Conservation (phyloP, 2,113 vertebrate species). For the Thomomys bottae region DNA sequence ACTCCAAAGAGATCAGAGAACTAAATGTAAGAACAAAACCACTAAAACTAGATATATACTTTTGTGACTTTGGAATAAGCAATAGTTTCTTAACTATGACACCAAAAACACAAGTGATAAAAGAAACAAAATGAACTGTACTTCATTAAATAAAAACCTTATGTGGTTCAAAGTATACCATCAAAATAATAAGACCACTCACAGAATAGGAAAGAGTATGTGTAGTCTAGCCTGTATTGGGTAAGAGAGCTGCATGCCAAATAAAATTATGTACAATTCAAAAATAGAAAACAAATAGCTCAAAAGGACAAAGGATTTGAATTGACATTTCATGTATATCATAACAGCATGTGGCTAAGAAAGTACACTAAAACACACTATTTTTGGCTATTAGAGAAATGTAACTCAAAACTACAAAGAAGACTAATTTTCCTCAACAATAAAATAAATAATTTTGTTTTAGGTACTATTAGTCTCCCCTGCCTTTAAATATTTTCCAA, state of each 20-base stretch:
- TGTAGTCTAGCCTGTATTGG: neutral
- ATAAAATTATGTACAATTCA: neutral
- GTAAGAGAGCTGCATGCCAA: neutral
- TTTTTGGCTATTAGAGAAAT: neutral
- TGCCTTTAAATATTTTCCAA: conserved; percentile 12
- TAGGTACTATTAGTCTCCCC: neutral
- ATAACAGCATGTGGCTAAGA: too few relatives aligned
- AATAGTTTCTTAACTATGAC: neutral
- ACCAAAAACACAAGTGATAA: neutral
- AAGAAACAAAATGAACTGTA: neutral
- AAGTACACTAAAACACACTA: too few relatives aligned
- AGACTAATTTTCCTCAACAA: neutral
- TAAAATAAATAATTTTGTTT: conserved; percentile 8
- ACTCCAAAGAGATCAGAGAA: conserved; percentile 14
- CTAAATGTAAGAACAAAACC: neutral
- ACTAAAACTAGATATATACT: neutral
- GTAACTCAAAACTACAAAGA: neutral
- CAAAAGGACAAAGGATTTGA: neutral
- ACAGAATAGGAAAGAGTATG: neutral
- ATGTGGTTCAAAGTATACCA: neutral
- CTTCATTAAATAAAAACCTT: neutral
- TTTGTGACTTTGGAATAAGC: neutral
- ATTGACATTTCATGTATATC: neutral
- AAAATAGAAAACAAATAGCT: too few relatives aligned
- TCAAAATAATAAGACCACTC: neutral